phyloP scores from a whole-genome alignment of 2,797 vertebrate genomes.

The Cossypha niveicapilla region DNA sequence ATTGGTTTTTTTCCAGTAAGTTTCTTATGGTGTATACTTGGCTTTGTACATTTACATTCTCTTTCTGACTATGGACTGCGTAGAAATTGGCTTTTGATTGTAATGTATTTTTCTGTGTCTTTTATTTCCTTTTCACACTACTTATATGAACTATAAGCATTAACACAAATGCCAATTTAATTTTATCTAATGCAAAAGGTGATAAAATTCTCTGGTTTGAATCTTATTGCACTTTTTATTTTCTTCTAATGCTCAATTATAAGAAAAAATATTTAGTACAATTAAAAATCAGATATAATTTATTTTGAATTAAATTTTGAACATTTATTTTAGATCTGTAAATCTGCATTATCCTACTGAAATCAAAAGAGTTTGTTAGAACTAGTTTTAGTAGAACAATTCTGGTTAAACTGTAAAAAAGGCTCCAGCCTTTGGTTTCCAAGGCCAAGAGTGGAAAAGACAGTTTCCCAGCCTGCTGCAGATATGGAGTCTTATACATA shows the following conservation, averaged over 20 bases:
- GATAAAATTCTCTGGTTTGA: background rate
- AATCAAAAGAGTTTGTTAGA: background rate
- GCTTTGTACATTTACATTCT: background rate
- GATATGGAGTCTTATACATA: constrained; percentile 30
- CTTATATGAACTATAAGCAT: background rate
- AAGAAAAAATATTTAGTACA: background rate
- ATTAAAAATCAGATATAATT: background rate
- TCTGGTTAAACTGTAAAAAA: background rate
- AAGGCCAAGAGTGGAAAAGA: constrained; percentile 23
- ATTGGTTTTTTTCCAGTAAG: background rate
- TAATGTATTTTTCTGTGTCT: rapidly evolving
- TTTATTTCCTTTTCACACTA: background rate
- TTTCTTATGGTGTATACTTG: background rate
- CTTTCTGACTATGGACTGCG: background rate
- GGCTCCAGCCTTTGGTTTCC: background rate
- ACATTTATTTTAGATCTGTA: background rate
- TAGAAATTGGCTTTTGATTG: background rate
- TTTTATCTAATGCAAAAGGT: background rate
- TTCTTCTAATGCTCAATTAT: background rate
- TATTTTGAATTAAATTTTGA: background rate
- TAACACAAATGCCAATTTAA: background rate
- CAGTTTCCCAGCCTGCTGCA: background rate
- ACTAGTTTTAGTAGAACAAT: background rate
- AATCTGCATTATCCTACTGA: background rate
- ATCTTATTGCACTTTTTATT: background rate